Conservation (phyloP, 1,140 invertebrate species). For the Apis dorsata region DNA sequence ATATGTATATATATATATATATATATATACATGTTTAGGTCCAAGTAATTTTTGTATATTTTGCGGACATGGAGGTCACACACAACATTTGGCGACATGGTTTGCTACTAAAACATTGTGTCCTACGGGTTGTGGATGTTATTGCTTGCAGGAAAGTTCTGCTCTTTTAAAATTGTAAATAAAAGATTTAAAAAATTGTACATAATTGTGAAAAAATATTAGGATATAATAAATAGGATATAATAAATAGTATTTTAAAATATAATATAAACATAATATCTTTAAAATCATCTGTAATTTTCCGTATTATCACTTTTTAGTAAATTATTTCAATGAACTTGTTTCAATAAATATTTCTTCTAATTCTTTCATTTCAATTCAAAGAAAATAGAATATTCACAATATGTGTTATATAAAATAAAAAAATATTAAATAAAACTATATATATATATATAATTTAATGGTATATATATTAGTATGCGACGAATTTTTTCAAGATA, state of each 20-base stretch:
- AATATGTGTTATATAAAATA: background rate
- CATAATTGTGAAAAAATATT: slow-evolving; percentile 45
- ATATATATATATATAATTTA: no score
- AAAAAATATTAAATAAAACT: background rate
- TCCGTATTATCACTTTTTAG: background rate
- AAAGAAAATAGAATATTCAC: background rate
- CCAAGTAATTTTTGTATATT: slow-evolving; percentile 89
- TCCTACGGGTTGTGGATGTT: slow-evolving; percentile 93
- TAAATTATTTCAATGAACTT: background rate
- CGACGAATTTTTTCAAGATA: slow-evolving; percentile 24
- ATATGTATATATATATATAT: no score
- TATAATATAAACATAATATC: slow-evolving; percentile 40
- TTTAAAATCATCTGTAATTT: background rate
- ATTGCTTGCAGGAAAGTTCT: slow-evolving; percentile 86
- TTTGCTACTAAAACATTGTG: slow-evolving; percentile 85
- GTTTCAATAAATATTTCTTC: slow-evolving; percentile 10
- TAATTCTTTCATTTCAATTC: slow-evolving; percentile 16
- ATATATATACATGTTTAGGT: slow-evolving; percentile 73
- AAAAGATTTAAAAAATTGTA: slow-evolving; percentile 46
- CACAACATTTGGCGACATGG: slow-evolving; percentile 90
- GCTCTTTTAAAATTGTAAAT: slow-evolving; percentile 69
- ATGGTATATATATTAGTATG: slow-evolving; percentile 5
- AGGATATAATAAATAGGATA: slow-evolving; percentile 30
- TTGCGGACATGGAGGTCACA: slow-evolving; percentile 96
- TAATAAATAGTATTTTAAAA: background rate